Percentiles rank a stretch among this genome's conserved stretches.
phyloP scores from a whole-genome alignment of 1,140 invertebrate genomes.

The Conopomorpha cramerella region DNA sequence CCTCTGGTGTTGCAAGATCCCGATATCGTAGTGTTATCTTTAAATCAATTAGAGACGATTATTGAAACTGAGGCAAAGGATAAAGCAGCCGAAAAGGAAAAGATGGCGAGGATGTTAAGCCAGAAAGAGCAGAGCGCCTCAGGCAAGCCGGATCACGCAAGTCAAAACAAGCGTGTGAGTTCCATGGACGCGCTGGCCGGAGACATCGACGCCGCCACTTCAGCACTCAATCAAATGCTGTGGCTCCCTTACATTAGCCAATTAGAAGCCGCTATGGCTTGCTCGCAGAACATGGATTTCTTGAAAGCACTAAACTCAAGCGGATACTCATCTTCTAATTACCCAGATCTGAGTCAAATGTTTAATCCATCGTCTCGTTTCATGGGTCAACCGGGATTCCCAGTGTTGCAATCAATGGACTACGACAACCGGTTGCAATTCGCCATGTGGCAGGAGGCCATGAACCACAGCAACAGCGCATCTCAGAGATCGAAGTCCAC shows the following conservation, averaged over 20 bases:
- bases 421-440: constrained; percentile 67
- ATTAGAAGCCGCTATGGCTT: constrained; percentile 54
- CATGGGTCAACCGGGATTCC: constrained; percentile 44
- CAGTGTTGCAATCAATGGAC: constrained; percentile 55
- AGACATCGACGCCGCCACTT: constrained; percentile 68
- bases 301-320: constrained; percentile 51
- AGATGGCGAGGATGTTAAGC: constrained; percentile 33
- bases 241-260: constrained; percentile 73
- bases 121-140: constrained; percentile 16
- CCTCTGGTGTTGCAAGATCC: constrained; percentile 75
- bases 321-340: constrained; percentile 46
- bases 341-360: constrained; percentile 56
- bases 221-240: constrained; percentile 70
- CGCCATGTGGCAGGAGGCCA: constrained; percentile 69
- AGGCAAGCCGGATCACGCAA: constrained; percentile 25
- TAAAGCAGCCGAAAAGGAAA: constrained; percentile 37
- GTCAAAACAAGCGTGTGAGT: constrained; percentile 31
- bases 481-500: constrained; percentile 32
- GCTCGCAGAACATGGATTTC: constrained; percentile 52
- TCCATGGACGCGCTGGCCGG: constrained; percentile 56
- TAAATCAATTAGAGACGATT: constrained; percentile 76
- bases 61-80: constrained; percentile 60
- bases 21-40: constrained; percentile 76
- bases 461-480: constrained; percentile 55
- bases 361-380: constrained; percentile 45